phyloP scores from a whole-genome alignment of 2,797 vertebrate species.

The Vireo griseus region DNA sequence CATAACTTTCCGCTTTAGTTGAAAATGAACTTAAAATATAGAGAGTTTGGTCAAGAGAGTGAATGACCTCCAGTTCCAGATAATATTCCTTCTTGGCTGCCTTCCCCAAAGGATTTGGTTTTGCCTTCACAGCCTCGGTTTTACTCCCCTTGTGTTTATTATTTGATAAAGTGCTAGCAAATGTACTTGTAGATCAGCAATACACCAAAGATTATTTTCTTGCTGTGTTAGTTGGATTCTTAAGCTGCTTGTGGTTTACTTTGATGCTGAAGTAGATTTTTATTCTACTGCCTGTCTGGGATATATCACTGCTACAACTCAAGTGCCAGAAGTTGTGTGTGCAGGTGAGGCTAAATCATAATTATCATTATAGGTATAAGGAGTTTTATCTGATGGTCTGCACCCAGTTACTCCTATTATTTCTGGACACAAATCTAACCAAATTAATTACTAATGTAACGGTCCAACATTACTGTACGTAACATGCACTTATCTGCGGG shows the following conservation, averaged over 20 bases:
- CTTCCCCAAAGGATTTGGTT: conserved; percentile 5
- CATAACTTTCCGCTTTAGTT: neutral
- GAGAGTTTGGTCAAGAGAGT: neutral
- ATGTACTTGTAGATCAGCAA: conserved; percentile 3
- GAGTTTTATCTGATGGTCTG: neutral
- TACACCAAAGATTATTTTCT: conserved; percentile 8
- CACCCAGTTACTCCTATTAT: neutral
- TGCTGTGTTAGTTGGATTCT: conserved; percentile 42
- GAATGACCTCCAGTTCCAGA: neutral
- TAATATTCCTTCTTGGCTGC: neutral
- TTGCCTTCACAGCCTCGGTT: neutral
- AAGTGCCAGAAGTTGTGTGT: neutral
- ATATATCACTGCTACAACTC: neutral
- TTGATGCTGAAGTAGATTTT: conserved; percentile 24
- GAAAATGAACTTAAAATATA: neutral
- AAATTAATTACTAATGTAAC: neutral
- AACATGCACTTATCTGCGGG: neutral
- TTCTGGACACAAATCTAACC: neutral
- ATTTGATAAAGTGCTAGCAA: conserved; percentile 26
- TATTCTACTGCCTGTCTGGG: conserved; percentile 6
- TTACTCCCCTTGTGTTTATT: conserved; percentile 10
- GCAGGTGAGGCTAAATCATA: neutral
- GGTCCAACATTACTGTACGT: neutral
- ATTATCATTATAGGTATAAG: neutral
- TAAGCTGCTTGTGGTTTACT: conserved; percentile 49